These are phyloP conservation scores for Phoxinus phoxinus DNA, from an alignment of 2,113 vertebrate genomes.

Conservation along the genomic window DNA sequence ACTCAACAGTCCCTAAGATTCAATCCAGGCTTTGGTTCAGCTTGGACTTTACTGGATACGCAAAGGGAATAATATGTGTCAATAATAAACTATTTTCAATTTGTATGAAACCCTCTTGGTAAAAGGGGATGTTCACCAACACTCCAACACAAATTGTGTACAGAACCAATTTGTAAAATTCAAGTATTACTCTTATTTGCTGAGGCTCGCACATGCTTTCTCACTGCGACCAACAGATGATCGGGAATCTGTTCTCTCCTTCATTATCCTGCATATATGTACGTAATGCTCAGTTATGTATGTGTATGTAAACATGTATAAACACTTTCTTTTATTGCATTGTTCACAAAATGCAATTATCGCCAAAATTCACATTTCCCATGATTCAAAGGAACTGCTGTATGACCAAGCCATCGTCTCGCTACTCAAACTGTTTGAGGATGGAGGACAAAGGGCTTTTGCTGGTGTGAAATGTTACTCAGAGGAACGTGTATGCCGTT, in stretches of 20 bases:
- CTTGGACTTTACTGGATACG: slow-evolving; percentile 53
- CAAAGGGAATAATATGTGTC: slow-evolving; percentile 81
- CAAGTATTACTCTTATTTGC: slow-evolving; percentile 81
- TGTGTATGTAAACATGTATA: slow-evolving; percentile 75
- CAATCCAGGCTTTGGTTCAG: slow-evolving; percentile 50
- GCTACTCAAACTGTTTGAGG: slow-evolving; percentile 67
- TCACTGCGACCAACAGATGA: slow-evolving; percentile 80
- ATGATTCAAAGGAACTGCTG: slow-evolving; percentile 55
- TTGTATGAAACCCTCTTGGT: slow-evolving; percentile 60
- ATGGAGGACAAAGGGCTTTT: slow-evolving; percentile 73
- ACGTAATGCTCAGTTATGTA: slow-evolving; percentile 80
- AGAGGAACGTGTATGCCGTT: slow-evolving; percentile 65
- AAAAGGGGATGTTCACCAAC: slow-evolving; percentile 53
- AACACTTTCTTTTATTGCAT: slow-evolving; percentile 76
- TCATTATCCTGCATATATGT: slow-evolving; percentile 76
- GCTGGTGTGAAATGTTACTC: slow-evolving; percentile 51
- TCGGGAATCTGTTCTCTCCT: slow-evolving; percentile 72
- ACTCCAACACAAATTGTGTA: slow-evolving; percentile 77
- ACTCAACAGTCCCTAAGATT: slow-evolving; percentile 26
- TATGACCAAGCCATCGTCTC: slow-evolving; percentile 59
- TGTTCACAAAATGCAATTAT: slow-evolving; percentile 73
- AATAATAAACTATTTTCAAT: slow-evolving; percentile 81
- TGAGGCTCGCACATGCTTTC: slow-evolving; percentile 87
- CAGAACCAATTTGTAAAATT: slow-evolving; percentile 82
- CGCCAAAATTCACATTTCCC: slow-evolving; percentile 69